phyloP scores from a whole-genome alignment of 1,140 invertebrate species.

The Bombus impatiens region DNA sequence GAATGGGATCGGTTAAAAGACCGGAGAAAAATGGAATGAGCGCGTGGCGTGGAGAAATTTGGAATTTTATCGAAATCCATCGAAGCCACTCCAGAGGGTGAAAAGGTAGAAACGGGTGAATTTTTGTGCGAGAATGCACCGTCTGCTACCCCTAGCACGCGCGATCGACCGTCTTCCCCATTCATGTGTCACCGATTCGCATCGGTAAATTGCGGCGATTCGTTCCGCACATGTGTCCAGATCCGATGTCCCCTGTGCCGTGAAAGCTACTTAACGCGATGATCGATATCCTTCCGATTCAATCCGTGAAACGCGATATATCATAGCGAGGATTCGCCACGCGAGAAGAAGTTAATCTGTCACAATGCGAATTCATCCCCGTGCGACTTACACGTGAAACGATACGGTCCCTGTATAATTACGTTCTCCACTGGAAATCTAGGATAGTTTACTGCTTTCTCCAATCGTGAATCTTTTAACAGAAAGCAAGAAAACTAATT shows the following conservation, averaged over 20 bases:
- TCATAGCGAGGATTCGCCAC: slow-evolving; percentile 41
- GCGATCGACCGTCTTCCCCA: slow-evolving; percentile 54
- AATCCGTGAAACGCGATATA: slow-evolving; percentile 64
- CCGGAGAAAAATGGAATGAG: background rate
- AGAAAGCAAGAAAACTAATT: background rate
- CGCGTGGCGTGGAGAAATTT: background rate
- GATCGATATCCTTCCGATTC: slow-evolving; percentile 60
- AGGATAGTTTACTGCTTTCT: background rate
- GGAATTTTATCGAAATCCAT: slow-evolving; percentile 2
- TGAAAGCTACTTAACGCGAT: slow-evolving; percentile 67
- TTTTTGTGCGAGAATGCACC: slow-evolving; percentile 1
- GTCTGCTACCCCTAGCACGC: background rate
- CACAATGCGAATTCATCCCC: background rate
- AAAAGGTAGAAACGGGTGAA: background rate
- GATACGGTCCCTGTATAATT: background rate
- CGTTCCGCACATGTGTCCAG: slow-evolving; percentile 72
- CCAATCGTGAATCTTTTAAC: background rate
- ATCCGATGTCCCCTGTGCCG: slow-evolving; percentile 62
- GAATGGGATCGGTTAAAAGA: background rate
- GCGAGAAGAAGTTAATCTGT: slow-evolving; percentile 39
- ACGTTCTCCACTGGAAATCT: background rate
- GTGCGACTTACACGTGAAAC: background rate
- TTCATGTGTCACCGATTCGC: slow-evolving; percentile 65
- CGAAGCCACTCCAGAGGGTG: background rate
- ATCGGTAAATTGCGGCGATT: slow-evolving; percentile 66